Evolutionary conservation across 1,140 invertebrate species (phyloP).

Genomic region (Drosophila rhopaloa): DNA sequence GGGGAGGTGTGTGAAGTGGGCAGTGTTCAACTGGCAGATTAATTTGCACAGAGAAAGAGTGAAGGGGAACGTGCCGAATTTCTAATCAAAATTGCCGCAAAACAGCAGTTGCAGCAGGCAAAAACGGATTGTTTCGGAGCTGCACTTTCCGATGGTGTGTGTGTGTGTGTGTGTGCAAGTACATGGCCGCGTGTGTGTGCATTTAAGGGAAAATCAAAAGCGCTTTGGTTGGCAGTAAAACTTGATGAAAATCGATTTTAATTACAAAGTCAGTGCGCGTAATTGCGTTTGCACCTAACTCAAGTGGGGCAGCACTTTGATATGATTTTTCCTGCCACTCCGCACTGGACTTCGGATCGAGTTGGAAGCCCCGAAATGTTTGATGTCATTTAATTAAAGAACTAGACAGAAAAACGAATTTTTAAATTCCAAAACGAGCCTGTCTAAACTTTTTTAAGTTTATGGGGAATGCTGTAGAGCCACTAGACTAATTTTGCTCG

Average conservation of each 20-base stretch:
- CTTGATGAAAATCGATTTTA: slow-evolving; percentile 81
- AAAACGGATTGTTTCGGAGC: slow-evolving; percentile 67
- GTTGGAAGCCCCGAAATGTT: not conserved
- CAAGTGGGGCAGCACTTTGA: slow-evolving; percentile 65
- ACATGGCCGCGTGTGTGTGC: slow-evolving; percentile 27
- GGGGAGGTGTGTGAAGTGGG: slow-evolving; percentile 9
- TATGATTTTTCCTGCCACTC: slow-evolving; percentile 45
- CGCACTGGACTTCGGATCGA: slow-evolving; percentile 18
- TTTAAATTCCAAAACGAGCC: not conserved
- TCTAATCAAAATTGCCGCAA: slow-evolving; percentile 77
- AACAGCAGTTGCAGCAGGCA: slow-evolving; percentile 64
- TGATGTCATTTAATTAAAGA: not conserved
- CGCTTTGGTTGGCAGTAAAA: slow-evolving; percentile 65
- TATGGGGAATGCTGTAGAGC: not conserved
- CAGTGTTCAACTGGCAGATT: slow-evolving; percentile 47
- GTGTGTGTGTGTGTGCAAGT: slow-evolving; percentile 1
- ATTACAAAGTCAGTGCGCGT: slow-evolving; percentile 82
- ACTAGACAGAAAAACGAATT: not conserved
- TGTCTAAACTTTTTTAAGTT: not conserved
- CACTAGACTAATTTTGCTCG: slow-evolving; percentile 37
- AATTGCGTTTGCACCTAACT: slow-evolving; percentile 80
- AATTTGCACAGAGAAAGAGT: slow-evolving; percentile 42
- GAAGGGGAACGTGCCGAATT: slow-evolving; percentile 59
- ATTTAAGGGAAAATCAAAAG: slow-evolving; percentile 59
- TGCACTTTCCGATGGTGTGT: slow-evolving; percentile 7